phyloP scores from a whole-genome alignment of 1,140 invertebrate species.

The Bombus picipes region DNA sequence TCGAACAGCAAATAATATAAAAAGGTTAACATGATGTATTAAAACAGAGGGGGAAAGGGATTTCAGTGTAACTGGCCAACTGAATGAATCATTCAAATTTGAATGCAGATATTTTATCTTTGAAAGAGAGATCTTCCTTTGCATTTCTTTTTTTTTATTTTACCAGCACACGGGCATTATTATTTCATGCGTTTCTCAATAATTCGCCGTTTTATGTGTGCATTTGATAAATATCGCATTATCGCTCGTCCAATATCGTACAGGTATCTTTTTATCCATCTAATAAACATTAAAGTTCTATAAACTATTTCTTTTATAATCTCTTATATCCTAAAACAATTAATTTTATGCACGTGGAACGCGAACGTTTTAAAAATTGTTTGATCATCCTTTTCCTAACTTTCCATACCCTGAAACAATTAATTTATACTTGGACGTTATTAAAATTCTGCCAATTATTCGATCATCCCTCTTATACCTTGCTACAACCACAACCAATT shows the following conservation, averaged over 20 bases:
- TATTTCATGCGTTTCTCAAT: neutral
- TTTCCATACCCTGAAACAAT: neutral
- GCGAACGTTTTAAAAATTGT: neutral
- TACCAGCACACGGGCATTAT: accelerated
- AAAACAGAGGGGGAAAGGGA: no score
- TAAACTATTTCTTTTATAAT: neutral
- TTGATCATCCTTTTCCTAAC: neutral
- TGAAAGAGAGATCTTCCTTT: neutral
- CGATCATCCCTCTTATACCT: no score
- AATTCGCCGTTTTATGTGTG: neutral
- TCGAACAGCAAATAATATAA: neutral
- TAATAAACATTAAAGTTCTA: neutral
- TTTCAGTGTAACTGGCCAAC: neutral
- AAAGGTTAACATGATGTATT: neutral
- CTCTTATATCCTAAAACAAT: neutral
- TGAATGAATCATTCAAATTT: neutral
- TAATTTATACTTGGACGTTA: neutral
- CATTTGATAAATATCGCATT: neutral
- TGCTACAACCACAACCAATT: no score
- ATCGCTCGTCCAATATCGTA: neutral
- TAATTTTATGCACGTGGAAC: neutral
- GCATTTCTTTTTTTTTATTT: neutral
- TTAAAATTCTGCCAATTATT: no score
- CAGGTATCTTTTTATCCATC: neutral
- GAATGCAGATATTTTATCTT: neutral